Percentiles rank a stretch among this genome's conserved stretches.
Evolutionary conservation across 2,797 vertebrate genomes (phyloP).

Genomic region (Pristis pectinata): DNA sequence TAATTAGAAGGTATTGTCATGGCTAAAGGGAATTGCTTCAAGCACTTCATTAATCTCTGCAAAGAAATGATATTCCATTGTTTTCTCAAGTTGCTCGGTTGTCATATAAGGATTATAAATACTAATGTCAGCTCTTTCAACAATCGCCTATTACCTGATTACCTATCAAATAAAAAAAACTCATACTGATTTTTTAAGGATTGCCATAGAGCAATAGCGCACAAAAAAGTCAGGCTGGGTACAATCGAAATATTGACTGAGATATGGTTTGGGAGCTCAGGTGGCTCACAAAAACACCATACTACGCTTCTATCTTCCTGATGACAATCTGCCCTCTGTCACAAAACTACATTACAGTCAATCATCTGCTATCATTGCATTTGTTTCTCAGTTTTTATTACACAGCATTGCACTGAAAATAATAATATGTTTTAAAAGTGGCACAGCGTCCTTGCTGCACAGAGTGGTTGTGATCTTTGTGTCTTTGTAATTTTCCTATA

Average conservation of each 20-base stretch:
- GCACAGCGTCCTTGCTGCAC: neutral
- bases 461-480: neutral
- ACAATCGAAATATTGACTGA: neutral
- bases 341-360: conserved; percentile 2
- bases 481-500: conserved; percentile 21
- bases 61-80: neutral
- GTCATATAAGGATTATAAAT: neutral
- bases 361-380: conserved; percentile 17
- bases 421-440: conserved; percentile 31
- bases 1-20: neutral
- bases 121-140: neutral
- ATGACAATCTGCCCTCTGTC: conserved; percentile 5
- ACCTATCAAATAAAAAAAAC: neutral
- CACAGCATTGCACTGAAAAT: neutral
- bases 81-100: neutral
- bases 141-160: neutral
- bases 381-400: neutral
- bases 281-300: conserved; percentile 6
- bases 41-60: neutral
- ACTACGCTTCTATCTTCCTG: conserved; percentile 6
- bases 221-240: neutral
- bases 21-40: neutral
- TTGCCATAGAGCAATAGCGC: neutral
- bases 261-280: conserved; percentile 3
- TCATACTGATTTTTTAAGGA: neutral